Evolutionary conservation across 1,140 invertebrate species (phyloP), one percentile per base, ranked within the genome.

Genomic region (Brachionus rotundiformis): DNA sequence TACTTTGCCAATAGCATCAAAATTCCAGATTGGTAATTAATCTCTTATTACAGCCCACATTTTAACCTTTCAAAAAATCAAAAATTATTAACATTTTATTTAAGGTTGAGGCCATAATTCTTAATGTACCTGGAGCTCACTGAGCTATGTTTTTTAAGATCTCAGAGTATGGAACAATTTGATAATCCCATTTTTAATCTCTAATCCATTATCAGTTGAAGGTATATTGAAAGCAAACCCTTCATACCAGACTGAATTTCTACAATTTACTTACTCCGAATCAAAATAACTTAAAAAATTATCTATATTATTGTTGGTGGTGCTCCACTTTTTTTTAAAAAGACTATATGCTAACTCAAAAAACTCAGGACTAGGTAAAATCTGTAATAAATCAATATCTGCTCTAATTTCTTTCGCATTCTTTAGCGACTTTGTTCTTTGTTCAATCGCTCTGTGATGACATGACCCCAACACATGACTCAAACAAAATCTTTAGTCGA

Each of bases 1-100:
- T 31, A 36, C n/a, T 33, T 31, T 65, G 3, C 61, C 61, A n/a
- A 29, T 65, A 10, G 61, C 61, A 65, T 65, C 61, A 65, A 65
- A 31, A 33, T 65, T n/a, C n/a, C n/a, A n/a, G 61, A 65, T 31
- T 6, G 61, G 61, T n/a, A n/a, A 33, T 13, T 65, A 5, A n/a
- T 65, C 13, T 33, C 29, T 65, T 10, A 65, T 10, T 13, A 65
- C 27, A n/a, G 61, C 27, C 61, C 61, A 65, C 13, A 65, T 29
- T 65, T 65, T 65, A n/a, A 33, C 61, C 61, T 65, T 65, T 65
- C 33, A 11, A n/a, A 47, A 47, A 47, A 5, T 36, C 8, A 36
- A 47, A 47, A n/a, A 16, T 65, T 31, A 33, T 31, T 49, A 6
- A 13, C 13, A 49, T 49, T 41, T 41, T 41, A 41, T 41, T 41